Evolutionary conservation across 2,888 invertebrate species (phyloP).

Genomic region (Lepidocyrtinus sp.): DNA sequence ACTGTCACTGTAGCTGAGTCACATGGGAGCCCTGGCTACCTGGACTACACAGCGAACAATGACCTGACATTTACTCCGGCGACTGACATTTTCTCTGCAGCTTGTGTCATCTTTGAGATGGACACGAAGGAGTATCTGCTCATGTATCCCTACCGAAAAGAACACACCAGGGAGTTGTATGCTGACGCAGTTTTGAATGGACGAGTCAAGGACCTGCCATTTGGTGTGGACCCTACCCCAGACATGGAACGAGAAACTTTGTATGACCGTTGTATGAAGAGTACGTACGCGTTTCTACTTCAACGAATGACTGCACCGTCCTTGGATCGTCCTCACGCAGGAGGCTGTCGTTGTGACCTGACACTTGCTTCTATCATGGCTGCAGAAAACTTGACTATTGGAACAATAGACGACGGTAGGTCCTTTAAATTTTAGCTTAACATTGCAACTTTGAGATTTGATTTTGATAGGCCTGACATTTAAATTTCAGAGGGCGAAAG

Average conservation of each 20-base stretch:
- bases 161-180: background rate
- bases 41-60: background rate
- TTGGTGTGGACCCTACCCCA: no score
- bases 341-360: no score
- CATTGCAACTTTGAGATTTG: no score
- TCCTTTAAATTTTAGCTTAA: no score
- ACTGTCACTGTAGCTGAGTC: background rate
- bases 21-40: background rate
- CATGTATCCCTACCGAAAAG: background rate
- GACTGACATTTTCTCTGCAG: conserved; percentile 14
- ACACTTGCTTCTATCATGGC: no score
- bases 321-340: no score
- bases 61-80: background rate
- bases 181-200: background rate
- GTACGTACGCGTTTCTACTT: background rate
- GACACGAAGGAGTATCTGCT: background rate
- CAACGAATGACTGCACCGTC: no score
- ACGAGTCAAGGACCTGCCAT: no score
- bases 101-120: conserved; percentile 21
- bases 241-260: background rate
- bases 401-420: no score
- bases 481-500: no score
- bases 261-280: background rate
- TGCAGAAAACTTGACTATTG: no score
- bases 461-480: no score